These are phyloP conservation scores for Sycobia sp. DNA, from an alignment of 1,140 invertebrate genomes.

Conservation along the genomic window DNA sequence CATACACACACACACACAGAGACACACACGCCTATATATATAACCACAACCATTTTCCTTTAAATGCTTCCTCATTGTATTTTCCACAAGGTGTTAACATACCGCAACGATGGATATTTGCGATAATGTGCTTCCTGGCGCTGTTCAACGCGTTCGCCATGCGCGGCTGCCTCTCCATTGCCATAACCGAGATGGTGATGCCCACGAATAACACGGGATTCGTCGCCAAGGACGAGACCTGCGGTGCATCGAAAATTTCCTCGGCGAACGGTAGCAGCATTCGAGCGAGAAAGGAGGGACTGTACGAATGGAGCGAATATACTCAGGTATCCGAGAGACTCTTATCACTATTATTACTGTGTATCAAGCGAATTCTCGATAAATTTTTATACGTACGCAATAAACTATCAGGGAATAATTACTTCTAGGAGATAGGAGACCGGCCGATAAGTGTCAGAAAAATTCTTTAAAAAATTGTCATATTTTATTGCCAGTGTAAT, in stretches of 20 bases:
- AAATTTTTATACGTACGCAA: not conserved
- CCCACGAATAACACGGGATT: constrained; percentile 18
- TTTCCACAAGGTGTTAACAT: constrained; percentile 68
- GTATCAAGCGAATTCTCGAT: not conserved
- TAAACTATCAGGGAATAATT: too few relatives aligned
- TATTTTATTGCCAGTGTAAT: too few relatives aligned
- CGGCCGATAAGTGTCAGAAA: too few relatives aligned
- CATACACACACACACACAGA: too few relatives aligned
- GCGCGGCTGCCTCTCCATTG: constrained; percentile 85
- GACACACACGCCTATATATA: too few relatives aligned
- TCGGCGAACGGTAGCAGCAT: too few relatives aligned
- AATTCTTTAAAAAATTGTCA: too few relatives aligned
- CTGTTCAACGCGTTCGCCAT: constrained; percentile 86
- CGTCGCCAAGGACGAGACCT: too few relatives aligned
- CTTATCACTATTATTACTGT: not conserved
- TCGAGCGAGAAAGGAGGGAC: too few relatives aligned
- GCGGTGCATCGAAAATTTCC: not conserved
- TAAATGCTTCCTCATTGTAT: too few relatives aligned
- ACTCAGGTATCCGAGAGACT: constrained; percentile 5
- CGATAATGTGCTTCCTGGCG: constrained; percentile 83
- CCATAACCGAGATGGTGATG: constrained; percentile 85
- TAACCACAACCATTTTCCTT: too few relatives aligned
- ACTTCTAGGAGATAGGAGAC: too few relatives aligned
- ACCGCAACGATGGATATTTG: constrained; percentile 77
- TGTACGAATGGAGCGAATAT: constrained; percentile 23